phyloP scores from a whole-genome alignment of 2,113 vertebrate species.

The Anser cygnoides region DNA sequence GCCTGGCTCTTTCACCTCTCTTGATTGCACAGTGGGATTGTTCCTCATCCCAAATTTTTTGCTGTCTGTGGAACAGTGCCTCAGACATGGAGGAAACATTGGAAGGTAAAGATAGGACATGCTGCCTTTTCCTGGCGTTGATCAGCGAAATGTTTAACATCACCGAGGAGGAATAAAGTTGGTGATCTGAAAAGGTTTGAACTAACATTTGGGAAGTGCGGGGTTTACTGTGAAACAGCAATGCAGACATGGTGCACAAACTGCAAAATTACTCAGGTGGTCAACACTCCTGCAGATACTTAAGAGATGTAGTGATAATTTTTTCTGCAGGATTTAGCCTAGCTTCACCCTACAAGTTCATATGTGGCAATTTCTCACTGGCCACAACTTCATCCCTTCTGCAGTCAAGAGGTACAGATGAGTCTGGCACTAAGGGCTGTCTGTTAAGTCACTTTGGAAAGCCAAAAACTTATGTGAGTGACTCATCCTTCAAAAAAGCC shows the following conservation, averaged over 20 bases:
- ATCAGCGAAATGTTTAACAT: background rate
- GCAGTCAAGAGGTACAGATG: background rate
- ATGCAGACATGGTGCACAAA: background rate
- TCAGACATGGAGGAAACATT: background rate
- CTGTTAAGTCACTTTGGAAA: background rate
- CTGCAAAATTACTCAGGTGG: background rate
- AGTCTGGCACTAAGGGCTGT: background rate
- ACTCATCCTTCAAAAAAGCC: background rate
- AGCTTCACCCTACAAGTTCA: fast-evolving
- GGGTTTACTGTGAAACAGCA: background rate
- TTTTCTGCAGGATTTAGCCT: background rate
- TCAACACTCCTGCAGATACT: background rate
- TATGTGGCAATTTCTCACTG: background rate
- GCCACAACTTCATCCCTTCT: background rate
- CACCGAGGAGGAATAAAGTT: background rate
- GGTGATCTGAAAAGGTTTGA: background rate
- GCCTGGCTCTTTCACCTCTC: background rate
- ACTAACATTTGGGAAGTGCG: background rate
- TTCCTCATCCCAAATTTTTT: background rate
- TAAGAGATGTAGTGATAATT: fast-evolving
- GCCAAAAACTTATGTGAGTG: background rate
- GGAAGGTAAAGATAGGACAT: background rate
- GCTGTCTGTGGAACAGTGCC: background rate
- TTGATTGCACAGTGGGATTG: background rate
- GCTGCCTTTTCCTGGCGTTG: background rate